Evolutionary conservation across 2,113 vertebrate genomes (phyloP).

Genomic region (Solenodon paradoxus): DNA sequence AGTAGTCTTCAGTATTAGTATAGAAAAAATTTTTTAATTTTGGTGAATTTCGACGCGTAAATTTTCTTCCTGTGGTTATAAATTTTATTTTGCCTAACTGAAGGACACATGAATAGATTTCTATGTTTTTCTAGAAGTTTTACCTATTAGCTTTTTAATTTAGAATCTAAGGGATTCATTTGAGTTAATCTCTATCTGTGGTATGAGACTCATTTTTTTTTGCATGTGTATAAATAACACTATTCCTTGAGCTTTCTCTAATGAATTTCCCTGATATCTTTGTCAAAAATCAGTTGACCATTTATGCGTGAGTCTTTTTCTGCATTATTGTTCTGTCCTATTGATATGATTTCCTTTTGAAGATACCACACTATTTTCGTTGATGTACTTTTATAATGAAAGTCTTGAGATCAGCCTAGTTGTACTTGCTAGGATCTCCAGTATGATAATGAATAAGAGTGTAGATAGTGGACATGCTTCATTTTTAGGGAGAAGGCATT

Average conservation of each 20-base stretch:
- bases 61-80: too few species aligned
- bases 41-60: too few species aligned
- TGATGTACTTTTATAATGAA: not conserved
- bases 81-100: not conserved
- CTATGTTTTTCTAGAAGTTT: not conserved
- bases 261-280: slow-evolving; percentile 14
- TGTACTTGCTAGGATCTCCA: not conserved
- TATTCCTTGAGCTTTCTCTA: not conserved
- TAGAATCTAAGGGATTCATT: not conserved
- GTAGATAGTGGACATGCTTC: not conserved
- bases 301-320: not conserved
- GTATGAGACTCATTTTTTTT: not conserved
- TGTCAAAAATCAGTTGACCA: not conserved
- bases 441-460: not conserved
- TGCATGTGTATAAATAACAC: not conserved
- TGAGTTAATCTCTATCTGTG: not conserved
- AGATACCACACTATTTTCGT: not conserved
- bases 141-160: not conserved
- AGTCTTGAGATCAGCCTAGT: not conserved
- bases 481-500: not conserved
- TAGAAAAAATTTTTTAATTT: slow-evolving; percentile 31
- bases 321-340: not conserved
- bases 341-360: not conserved
- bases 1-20: too few species aligned
- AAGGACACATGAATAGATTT: not conserved